Evolutionary conservation across 2,113 vertebrate genomes (phyloP).

Genomic region (Mesembrinibis cayennensis): DNA sequence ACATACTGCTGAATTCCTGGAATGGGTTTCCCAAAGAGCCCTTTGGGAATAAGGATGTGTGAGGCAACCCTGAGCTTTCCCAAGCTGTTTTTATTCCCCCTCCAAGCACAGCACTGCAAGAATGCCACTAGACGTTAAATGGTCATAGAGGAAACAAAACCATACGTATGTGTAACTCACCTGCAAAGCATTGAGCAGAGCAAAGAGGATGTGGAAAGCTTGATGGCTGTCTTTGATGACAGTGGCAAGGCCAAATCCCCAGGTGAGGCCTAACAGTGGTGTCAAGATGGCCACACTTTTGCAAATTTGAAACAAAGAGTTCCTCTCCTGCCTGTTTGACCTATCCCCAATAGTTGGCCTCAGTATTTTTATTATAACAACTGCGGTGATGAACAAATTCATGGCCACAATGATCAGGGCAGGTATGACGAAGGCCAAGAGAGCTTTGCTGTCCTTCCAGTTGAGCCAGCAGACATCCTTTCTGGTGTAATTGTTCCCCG

Average conservation of each 20-base stretch:
- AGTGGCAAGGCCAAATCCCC: conserved; percentile 75
- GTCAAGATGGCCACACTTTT: conserved; percentile 79
- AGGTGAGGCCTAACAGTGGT: conserved; percentile 77
- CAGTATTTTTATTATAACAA: conserved; percentile 88
- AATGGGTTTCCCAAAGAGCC: neutral
- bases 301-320: conserved; percentile 69
- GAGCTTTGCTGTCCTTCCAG: conserved; percentile 76
- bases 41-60: neutral
- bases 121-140: neutral
- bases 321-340: conserved; percentile 69
- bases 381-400: conserved; percentile 80
- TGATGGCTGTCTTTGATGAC: neutral
- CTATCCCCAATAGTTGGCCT: conserved; percentile 78
- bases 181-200: conserved; percentile 76
- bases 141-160: neutral
- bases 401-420: conserved; percentile 79
- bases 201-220: conserved; percentile 72
- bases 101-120: neutral
- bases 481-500: conserved; percentile 66
- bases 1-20: neutral
- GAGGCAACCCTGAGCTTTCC: neutral
- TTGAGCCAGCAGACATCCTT: conserved; percentile 81
- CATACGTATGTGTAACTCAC: conserved; percentile 32
- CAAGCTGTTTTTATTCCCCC: neutral
- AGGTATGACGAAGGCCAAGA: conserved; percentile 83